Base-by-base conservation (phyloP, 2,888 invertebrate genomes). In the Crioceris asparagi region DNA sequence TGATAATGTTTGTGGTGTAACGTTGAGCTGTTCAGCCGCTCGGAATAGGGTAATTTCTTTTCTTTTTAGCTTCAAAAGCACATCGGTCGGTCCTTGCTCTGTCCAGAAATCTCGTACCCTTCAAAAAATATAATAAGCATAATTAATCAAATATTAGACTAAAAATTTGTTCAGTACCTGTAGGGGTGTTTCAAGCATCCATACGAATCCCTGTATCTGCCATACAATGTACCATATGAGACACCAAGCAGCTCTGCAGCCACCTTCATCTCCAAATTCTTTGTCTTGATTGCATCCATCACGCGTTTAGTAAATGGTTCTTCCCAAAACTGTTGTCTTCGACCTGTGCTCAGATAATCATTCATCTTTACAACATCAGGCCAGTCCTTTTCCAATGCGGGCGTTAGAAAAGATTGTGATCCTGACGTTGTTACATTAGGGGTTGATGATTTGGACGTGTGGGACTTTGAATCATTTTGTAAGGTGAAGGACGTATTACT, bases 241-340 rank as follows among this genome's bases (percentile, higher is more conserved):
- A 91, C 90, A 2, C 90, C 90, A 31, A 90, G 68, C 39, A 91
- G 75, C 61, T 90, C 87, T 2, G 90, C 88, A 2, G 87, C 90
- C 49, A 85, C 85, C 65, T 91, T 91, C 90, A 91, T 90, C 66
- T 91, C 90, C 56, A 91, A 64, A 68, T 87, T 87, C 64, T 90
- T 90, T 45, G 84, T 80, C 54, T 88, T 81, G 17, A 90, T 88
- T 12, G 86, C 84, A 60, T 90, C 88, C 82, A 90, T 84, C 27
- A 90, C 79, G 56, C 87, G 69, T 61, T 84, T 82, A 18, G 88
- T 88, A 55, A 87, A 88, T 30, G 84, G 80, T 61, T 90, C 90
- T 59, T 90, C 90, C 90, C 90, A 91, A 66, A 90, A 91, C 66
- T 90, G 88, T 41, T 88, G 90, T 35, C 90, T 68, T 19, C 90